A percentile compares a stretch with the other conserved stretches of the same genome.
Conservation (phyloP, 2,888 invertebrate species). For the Sipha maydis region DNA sequence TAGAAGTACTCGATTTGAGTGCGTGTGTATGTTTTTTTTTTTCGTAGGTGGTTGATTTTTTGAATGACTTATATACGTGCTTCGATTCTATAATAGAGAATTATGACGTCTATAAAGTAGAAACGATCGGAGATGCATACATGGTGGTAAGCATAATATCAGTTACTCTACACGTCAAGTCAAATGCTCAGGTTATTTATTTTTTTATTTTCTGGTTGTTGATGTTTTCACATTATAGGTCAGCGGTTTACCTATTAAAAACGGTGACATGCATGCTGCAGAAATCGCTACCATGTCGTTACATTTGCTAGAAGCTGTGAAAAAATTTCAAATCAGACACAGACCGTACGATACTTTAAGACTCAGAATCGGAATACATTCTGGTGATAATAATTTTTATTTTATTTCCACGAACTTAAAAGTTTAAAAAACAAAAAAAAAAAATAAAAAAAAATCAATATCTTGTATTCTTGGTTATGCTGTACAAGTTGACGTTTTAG, state of each 20-base stretch:
- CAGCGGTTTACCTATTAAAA: conserved; percentile 87
- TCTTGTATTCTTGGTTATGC: no score
- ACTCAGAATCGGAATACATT: conserved; percentile 90
- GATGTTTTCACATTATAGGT: conserved; percentile 71
- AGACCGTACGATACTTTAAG: conserved; percentile 84
- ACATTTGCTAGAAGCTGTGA: conserved; percentile 83
- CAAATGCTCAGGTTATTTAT: background rate
- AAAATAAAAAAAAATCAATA: no score
- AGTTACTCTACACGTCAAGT: background rate
- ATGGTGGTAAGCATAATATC: conserved; percentile 79
- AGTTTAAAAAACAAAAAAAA: no score
- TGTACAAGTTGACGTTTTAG: no score
- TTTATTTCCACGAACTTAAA: no score
- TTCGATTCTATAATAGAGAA: conserved; percentile 94
- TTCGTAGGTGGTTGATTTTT: conserved; percentile 86
- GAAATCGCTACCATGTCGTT: conserved; percentile 95
- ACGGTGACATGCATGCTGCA: conserved; percentile 89
- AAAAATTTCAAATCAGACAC: conserved; percentile 88
- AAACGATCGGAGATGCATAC: conserved; percentile 84
- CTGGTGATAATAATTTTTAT: conserved; percentile 70
- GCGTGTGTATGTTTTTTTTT: background rate
- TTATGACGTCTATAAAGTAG: conserved; percentile 88
- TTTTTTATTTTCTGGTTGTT: background rate
- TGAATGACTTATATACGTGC: conserved; percentile 93
- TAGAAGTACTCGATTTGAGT: background rate